phyloP scores from a whole-genome alignment of 2,888 invertebrate species.

The Caenorhabditis macrosperma region DNA sequence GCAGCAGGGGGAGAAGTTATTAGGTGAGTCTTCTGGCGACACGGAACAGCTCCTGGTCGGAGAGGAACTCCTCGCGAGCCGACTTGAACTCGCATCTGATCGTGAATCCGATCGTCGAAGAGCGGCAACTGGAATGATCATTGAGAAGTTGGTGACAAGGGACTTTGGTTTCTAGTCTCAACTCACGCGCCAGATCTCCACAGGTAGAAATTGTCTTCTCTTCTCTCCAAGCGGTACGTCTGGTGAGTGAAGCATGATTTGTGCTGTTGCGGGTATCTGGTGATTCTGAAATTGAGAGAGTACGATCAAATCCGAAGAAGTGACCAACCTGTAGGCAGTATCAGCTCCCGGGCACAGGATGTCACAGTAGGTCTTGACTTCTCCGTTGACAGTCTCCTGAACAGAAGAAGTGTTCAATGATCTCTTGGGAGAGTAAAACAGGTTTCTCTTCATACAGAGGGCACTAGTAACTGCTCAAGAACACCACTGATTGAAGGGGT shows the following conservation, averaged over 20 bases:
- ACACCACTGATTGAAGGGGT: too few species aligned
- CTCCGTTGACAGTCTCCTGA: constrained; percentile 76
- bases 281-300: constrained; percentile 47
- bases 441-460: too few species aligned
- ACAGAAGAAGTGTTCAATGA: constrained; percentile 7
- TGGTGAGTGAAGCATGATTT: constrained; percentile 73
- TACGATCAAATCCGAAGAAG: not conserved
- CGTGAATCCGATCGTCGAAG: constrained; percentile 66
- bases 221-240: constrained; percentile 73
- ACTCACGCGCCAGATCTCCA: constrained; percentile 73
- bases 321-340: constrained; percentile 74
- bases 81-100: constrained; percentile 77
- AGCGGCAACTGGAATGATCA: constrained; percentile 40
- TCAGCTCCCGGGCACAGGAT: constrained; percentile 75
- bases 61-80: constrained; percentile 67
- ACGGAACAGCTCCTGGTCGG: constrained; percentile 73
- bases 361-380: constrained; percentile 75
- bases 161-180: not conserved
- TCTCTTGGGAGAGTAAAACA: too few species aligned
- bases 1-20: constrained; percentile 5
- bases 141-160: not conserved
- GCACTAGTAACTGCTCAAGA: not conserved
- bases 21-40: constrained; percentile 58
- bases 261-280: constrained; percentile 61
- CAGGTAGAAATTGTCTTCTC: constrained; percentile 71